Conservation (phyloP, 2,888 invertebrate genomes). For the Bellardia bayeri region DNA sequence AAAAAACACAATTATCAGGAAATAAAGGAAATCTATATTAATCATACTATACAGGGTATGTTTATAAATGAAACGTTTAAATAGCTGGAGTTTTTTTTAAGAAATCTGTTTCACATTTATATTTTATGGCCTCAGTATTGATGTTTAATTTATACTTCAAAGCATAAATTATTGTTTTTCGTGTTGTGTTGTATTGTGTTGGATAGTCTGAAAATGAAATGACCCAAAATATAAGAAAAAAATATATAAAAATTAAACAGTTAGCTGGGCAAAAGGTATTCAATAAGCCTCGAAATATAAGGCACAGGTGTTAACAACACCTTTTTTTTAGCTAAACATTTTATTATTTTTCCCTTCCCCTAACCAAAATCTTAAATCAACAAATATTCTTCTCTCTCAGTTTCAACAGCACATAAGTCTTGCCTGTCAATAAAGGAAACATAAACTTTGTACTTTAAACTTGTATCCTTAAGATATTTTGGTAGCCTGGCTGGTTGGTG, state of each 20-base stretch:
- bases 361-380: conserved; percentile 6
- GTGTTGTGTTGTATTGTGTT: too few relatives aligned
- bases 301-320: conserved; percentile 24
- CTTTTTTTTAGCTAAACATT: conserved; percentile 30
- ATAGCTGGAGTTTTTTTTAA: not conserved
- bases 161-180: not conserved
- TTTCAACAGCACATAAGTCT: not conserved
- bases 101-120: not conserved
- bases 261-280: conserved; percentile 7
- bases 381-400: not conserved
- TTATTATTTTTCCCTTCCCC: not conserved
- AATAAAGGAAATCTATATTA: not conserved
- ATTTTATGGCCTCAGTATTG: not conserved
- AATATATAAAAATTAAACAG: not conserved
- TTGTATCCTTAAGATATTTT: not conserved
- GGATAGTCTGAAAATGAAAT: not conserved
- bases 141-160: conserved; percentile 25
- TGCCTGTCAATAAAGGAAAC: too few relatives aligned
- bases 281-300: not conserved
- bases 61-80: not conserved
- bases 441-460: conserved; percentile 13
- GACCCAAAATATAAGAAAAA: not conserved
- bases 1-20: not conserved
- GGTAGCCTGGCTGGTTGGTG: not conserved
- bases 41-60: not conserved